Conservation (phyloP, 2,113 vertebrate species). For the Tautogolabrus adspersus region DNA sequence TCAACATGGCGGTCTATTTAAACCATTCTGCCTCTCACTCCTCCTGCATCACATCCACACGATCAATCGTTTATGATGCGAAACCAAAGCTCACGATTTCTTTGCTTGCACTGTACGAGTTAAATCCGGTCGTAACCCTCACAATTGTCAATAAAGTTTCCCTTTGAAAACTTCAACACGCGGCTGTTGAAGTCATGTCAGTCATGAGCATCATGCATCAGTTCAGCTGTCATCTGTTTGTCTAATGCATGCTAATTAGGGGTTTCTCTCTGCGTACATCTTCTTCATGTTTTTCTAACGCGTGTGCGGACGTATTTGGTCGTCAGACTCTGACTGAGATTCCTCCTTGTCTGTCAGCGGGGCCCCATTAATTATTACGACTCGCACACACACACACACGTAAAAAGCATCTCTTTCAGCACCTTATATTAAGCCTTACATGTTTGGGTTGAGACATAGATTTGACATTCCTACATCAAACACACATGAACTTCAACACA, state of each 20-base stretch:
- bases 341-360: slow-evolving; percentile 51
- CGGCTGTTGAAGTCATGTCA: too few species aligned
- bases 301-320: slow-evolving; percentile 7
- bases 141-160: too few species aligned
- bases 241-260: not conserved
- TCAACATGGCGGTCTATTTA: too few species aligned
- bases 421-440: slow-evolving; percentile 54
- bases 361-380: slow-evolving; percentile 40
- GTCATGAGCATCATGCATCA: too few species aligned
- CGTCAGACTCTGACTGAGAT: slow-evolving; percentile 35
- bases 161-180: too few species aligned
- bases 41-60: too few species aligned
- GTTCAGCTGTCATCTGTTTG: not conserved
- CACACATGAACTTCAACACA: slow-evolving; percentile 28
- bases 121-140: too few species aligned
- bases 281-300: not conserved
- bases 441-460: slow-evolving; percentile 10
- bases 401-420: slow-evolving; percentile 48
- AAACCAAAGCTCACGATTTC: too few species aligned
- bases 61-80: too few species aligned
- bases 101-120: too few species aligned
- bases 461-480: slow-evolving; percentile 38
- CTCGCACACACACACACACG: not conserved
- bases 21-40: too few species aligned
- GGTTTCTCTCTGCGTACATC: not conserved